phyloP scores from a whole-genome alignment of 2,888 invertebrate species.

The Amphipyra berbera region DNA sequence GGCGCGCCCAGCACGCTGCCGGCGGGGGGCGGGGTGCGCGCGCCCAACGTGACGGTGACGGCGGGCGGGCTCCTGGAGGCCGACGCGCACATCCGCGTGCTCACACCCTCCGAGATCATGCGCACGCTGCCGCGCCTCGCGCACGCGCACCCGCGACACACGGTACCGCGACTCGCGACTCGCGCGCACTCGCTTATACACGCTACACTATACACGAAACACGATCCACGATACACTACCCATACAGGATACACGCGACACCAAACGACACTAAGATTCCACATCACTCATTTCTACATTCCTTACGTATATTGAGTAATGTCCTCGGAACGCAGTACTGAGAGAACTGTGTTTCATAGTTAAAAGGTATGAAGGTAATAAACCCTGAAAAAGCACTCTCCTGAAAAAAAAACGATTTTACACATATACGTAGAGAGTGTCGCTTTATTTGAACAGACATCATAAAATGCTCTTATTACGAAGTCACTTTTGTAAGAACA shows the following conservation, averaged over 20 bases:
- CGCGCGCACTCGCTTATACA: conserved; percentile 58
- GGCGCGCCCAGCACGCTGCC: conserved; percentile 44
- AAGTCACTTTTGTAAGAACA: neutral
- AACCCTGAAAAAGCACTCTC: no score
- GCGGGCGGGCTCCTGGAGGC: conserved; percentile 90
- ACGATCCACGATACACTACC: conserved; percentile 21
- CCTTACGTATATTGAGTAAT: no score
- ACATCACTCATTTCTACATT: neutral
- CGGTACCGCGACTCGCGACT: conserved; percentile 60
- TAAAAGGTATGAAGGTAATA: no score
- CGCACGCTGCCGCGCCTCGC: conserved; percentile 96
- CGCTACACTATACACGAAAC: conserved; percentile 50
- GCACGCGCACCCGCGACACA: conserved; percentile 84
- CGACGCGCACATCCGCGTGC: conserved; percentile 96
- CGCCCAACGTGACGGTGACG: conserved; percentile 92
- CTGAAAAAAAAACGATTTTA: no score
- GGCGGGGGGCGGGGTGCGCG: conserved; percentile 85
- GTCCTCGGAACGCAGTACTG: no score
- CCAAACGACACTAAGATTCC: neutral
- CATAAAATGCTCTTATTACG: neutral
- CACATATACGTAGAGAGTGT: no score
- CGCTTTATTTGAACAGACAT: neutral
- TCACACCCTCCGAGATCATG: conserved; percentile 97
- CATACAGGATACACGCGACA: neutral
- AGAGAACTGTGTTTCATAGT: no score